Percentiles rank a stretch among this genome's conserved stretches.
phyloP scores from a whole-genome alignment of 2,113 vertebrate species.

The Vidua chalybeata region DNA sequence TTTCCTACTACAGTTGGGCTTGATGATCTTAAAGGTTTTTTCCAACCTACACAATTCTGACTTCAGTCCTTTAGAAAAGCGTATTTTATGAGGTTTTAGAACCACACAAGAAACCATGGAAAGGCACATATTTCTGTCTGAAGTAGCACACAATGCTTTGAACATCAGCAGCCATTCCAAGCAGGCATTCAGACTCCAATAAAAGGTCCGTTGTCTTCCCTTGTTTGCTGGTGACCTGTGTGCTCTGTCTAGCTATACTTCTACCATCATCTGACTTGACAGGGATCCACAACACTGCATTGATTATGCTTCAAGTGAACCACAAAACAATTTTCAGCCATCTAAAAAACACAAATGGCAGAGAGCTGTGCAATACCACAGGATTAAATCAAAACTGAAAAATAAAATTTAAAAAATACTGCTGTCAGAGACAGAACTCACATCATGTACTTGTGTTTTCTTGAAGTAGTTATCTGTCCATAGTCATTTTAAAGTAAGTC shows the following conservation, averaged over 20 bases:
- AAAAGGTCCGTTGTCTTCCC: background rate
- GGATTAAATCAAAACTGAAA: background rate
- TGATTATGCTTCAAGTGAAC: background rate
- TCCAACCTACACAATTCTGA: background rate
- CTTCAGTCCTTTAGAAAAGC: background rate
- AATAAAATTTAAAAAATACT: background rate
- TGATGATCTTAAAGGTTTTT: background rate
- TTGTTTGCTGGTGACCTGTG: conserved; percentile 28
- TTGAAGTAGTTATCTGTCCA: background rate
- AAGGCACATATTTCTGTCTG: background rate
- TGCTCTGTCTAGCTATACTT: conserved; percentile 34
- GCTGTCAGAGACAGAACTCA: background rate
- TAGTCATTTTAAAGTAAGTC: background rate
- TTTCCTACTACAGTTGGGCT: background rate
- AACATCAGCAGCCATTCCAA: background rate
- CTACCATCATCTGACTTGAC: conserved; percentile 49
- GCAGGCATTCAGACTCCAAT: conserved; percentile 27
- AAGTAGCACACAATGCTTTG: conserved; percentile 28
- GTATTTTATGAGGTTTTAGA: background rate
- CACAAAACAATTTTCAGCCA: background rate
- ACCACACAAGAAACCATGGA: background rate
- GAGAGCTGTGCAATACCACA: background rate
- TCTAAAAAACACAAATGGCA: background rate
- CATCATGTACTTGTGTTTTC: background rate
- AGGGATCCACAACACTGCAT: conserved; percentile 5